Conservation (phyloP, 2,797 vertebrate genomes). For the Menidia menidia region DNA sequence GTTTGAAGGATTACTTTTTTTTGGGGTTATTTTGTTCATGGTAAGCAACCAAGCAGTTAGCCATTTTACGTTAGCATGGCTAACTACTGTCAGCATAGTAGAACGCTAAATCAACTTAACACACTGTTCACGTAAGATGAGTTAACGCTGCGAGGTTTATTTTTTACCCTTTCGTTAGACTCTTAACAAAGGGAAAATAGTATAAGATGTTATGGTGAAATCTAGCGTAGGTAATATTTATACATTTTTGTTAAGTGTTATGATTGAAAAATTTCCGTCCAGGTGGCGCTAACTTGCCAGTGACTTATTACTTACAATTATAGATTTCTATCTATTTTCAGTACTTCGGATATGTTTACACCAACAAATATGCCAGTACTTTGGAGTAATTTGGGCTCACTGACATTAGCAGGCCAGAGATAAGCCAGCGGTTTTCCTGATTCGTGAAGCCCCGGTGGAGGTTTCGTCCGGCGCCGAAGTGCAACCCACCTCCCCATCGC, state of each 20-base stretch:
- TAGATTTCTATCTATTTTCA: too few relatives aligned
- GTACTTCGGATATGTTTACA: background rate
- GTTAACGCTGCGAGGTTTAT: background rate
- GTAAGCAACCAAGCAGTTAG: slow-evolving; percentile 52
- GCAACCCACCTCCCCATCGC: slow-evolving; percentile 10
- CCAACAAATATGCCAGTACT: background rate
- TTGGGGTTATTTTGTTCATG: slow-evolving; percentile 47
- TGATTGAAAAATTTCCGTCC: background rate
- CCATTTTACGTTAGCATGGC: slow-evolving; percentile 40
- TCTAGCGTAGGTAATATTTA: slow-evolving; percentile 25
- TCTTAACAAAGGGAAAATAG: background rate
- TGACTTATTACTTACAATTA: background rate
- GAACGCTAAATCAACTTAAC: background rate
- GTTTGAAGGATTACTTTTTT: slow-evolving; percentile 20
- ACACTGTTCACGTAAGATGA: background rate
- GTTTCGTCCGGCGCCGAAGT: slow-evolving; percentile 17
- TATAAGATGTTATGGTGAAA: background rate
- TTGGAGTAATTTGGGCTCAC: slow-evolving; percentile 35
- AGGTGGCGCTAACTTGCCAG: background rate
- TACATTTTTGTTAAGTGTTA: slow-evolving; percentile 1
- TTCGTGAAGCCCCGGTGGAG: slow-evolving; percentile 42
- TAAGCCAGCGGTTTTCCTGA: slow-evolving; percentile 76
- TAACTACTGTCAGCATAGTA: slow-evolving; percentile 9
- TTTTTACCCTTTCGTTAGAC: background rate
- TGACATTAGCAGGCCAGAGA: slow-evolving; percentile 70